Evolutionary conservation across 2,797 vertebrate species (phyloP).

Genomic region (Cirrhinus mrigala): DNA sequence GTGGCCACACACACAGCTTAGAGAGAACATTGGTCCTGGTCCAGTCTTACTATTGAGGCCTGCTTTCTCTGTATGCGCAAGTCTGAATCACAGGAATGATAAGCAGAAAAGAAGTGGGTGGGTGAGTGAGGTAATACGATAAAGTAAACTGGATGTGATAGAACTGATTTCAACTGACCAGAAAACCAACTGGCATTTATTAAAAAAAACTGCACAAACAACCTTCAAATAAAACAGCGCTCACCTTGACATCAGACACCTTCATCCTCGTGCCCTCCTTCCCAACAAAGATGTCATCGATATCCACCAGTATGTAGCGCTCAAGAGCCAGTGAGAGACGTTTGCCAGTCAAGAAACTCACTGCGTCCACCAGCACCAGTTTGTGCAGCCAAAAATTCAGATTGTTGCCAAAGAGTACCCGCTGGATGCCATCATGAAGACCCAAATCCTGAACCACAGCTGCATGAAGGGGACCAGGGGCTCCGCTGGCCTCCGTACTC

Average conservation of each 20-base stretch:
- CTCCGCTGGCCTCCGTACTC: slow-evolving; percentile 84
- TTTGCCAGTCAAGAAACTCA: slow-evolving; percentile 95
- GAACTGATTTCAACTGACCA: not conserved
- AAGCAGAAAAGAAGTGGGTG: slow-evolving; percentile 11
- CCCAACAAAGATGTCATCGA: slow-evolving; percentile 98
- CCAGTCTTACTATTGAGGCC: not conserved
- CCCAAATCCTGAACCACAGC: slow-evolving; percentile 98
- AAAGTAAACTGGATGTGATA: slow-evolving; percentile 48
- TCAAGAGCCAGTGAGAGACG: slow-evolving; percentile 93
- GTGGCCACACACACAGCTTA: too few relatives aligned
- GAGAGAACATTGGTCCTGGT: too few relatives aligned
- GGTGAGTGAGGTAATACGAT: slow-evolving; percentile 45
- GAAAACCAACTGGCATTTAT: not conserved
- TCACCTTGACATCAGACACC: slow-evolving; percentile 96
- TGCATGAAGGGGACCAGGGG: slow-evolving; percentile 85
- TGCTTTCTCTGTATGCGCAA: slow-evolving; percentile 39
- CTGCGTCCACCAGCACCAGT: slow-evolving; percentile 93
- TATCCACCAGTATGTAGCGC: slow-evolving; percentile 95
- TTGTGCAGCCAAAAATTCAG: slow-evolving; percentile 98
- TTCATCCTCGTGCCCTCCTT: slow-evolving; percentile 99
- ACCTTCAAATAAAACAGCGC: not conserved
- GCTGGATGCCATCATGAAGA: slow-evolving; percentile 95
- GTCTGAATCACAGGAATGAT: slow-evolving; percentile 43
- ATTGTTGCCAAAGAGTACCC: slow-evolving; percentile 97
- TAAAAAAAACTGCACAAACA: not conserved